Base-by-base conservation (phyloP, 2,797 vertebrate species). In the Glossophaga mutica region DNA sequence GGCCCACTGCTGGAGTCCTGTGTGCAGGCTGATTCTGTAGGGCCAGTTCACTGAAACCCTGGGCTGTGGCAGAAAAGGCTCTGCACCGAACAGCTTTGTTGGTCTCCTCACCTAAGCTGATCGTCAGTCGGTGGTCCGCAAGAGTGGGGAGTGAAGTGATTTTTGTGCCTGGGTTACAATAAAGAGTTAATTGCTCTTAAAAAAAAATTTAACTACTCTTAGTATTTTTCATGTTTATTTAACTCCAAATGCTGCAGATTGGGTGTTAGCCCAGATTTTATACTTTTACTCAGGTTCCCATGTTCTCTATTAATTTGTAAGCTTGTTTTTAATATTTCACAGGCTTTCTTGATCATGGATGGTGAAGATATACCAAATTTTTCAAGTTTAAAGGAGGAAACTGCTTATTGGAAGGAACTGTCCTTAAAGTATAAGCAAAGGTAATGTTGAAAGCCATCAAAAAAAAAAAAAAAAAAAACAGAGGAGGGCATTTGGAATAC, bases 351-450 rank as follows among this genome's bases (percentile, higher is more conserved):
- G 99, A 99, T 98, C 98, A 99, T 99, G 99, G 99, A 99, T 98
- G 98, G 99, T 99, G 99, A 99, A 98, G 99, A 99, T 98, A 99
- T 99, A 98, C 99, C 99, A 70, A 99, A 99, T 98, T 99, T 99
- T 98, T 98, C 99, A 2, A 99, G 99, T 98, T 99, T 99, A 98
- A 99, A 99, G 90, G 99, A 99, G 98, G 99, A 99, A 98, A 99
- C 99, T 83, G 99, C 99, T 1, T 99, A 99, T 98, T 99, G 99
- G 99, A 99, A 99, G 98, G 99, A 99, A 88, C 98, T 99, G 97
- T 99, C 99, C 92, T 98, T 99, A 93, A 99, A 99, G 96, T 99
- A 99, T 97, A 99, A 99, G 94, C 99, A 99, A 98, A 99, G 99
- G 99, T 99, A 99, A 86, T 39, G 34, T 90, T 57, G 98, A 65